Base-by-base conservation (phyloP, 2,113 vertebrate genomes). In the Neoarius graeffei region DNA sequence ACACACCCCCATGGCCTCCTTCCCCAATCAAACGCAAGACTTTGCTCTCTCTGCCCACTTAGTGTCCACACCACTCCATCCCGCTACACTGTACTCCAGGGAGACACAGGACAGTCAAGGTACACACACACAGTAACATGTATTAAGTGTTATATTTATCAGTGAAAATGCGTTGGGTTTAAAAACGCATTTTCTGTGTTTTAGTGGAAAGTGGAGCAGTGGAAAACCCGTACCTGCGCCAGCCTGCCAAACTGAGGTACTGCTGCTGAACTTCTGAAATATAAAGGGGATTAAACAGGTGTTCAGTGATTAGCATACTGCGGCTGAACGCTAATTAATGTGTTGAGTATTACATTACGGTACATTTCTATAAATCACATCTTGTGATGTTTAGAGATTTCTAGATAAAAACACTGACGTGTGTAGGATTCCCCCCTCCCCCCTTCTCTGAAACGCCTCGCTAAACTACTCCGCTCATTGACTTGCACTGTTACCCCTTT, bases 41-140 rank as follows among this genome's bases (percentile, higher is more conserved):
- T 98, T 99, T 23, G 95, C 95, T 20, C 89, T 93, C 85, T 91
- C 95, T 27, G 95, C 97, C 27, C 95, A 91, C 77, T 93, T 97
- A 0, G 95, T 96, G 2, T 99, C 98, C 76, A 99, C 98, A 0
- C 98, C 98, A 0, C 97, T 95, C 83, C 93, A 93, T 1, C 91
- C 91, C 84, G 93, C 94, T 42, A 89, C 91, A 0, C 82, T 69
- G 0, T 90, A 86, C 60, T 14, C 76, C 0, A 81, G 57, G 19
- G 92, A 84, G n/a, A 73, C 85, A 10, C 89, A 91, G 81, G 90
- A 93, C 52, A 92, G 93, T 42, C 95, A 93, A 95, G 97, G 97
- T 97, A 90, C 42, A 8, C 5, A 3, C 35, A 7, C 60, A 60
- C 54, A 7, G 13, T 30, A 71, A 71, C 27, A 2, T 35, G 14